Base-by-base conservation (phyloP, 2,888 invertebrate species). In the Conus canariensis region DNA sequence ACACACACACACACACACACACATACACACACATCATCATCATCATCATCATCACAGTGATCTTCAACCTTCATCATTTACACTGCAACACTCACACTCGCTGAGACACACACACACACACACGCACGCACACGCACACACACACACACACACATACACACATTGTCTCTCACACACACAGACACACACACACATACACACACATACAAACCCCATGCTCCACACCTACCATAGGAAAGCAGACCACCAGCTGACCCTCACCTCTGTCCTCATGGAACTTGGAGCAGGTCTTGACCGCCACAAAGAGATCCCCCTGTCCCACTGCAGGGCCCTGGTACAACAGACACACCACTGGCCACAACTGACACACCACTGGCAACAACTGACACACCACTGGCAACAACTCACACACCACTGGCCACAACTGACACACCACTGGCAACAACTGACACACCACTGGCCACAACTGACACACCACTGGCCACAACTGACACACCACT, bases 231-330 rank as follows among this genome's bases (percentile, higher is more conserved):
- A 70, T 9, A 70, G 19, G 22, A 70, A 16, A 22, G 22, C 70
- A 60, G 12, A 60, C 14, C 9, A 60, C 60, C 60, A 60, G 60
- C 60, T 60, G 60, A 9, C 16, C 14, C 16, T 22, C 19, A 97
- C 97, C 95, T 95, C 99, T 97, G 90, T 98, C 97, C 89, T 96
- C 95, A 96, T 99, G 99, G 97, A 97, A 98, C 95, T 98, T 98
- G 92, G 97, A 97, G 97, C 98, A 99, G 1, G 99, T 99, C 97
- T 99, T 99, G 92, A 99, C 98, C 90, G 98, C 99, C 96, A 99
- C 98, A 96, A 97, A 98, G 92, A 98, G 97, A 60, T 97, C 97
- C 88, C 97, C 97, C 93, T 97, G 97, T 67, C 97, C 95, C 92
- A 97, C 96, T 89, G 97, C 96, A 94, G 97, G 96, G 94, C 97